A percentile compares a stretch with the other conserved stretches of the same genome.
Evolutionary conservation across 2,797 vertebrate species (phyloP).

Genomic region (Melanotaenia maccullochi): DNA sequence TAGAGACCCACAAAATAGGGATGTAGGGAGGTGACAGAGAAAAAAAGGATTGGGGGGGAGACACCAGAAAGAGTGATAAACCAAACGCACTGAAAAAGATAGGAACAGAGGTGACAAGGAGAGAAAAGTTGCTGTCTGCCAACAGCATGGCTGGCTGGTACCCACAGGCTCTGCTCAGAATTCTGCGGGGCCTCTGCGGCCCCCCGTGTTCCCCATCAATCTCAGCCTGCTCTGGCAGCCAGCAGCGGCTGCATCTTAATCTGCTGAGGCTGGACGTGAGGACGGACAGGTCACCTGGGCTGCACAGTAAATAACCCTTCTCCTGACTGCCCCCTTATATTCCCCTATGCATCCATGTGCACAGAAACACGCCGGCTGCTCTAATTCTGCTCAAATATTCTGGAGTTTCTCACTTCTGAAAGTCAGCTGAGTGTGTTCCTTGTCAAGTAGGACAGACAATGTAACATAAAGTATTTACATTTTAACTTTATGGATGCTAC

Average conservation of each 20-base stretch:
- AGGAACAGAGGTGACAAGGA: constrained; percentile 55
- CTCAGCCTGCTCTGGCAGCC: constrained; percentile 72
- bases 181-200: constrained; percentile 77
- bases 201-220: constrained; percentile 82
- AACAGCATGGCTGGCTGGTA: constrained; percentile 50
- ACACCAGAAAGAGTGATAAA: constrained; percentile 60
- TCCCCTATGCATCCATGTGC: constrained; percentile 49
- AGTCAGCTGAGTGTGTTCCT: background rate
- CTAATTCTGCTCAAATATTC: constrained; percentile 20
- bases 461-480: background rate
- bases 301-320: constrained; percentile 76
- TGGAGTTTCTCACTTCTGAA: constrained; percentile 8
- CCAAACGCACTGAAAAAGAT: constrained; percentile 30
- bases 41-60: background rate
- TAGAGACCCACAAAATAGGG: constrained; percentile 55
- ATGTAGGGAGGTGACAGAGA: constrained; percentile 55
- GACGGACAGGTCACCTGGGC: constrained; percentile 79
- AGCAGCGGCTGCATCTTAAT: constrained; percentile 80
- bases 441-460: background rate
- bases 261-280: constrained; percentile 77
- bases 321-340: constrained; percentile 68
- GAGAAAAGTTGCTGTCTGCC: constrained; percentile 49
- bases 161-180: constrained; percentile 77
- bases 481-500: background rate
- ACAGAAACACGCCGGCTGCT: constrained; percentile 23